Conservation (phyloP, 2,113 vertebrate genomes). For the Bubo scandiacus region DNA sequence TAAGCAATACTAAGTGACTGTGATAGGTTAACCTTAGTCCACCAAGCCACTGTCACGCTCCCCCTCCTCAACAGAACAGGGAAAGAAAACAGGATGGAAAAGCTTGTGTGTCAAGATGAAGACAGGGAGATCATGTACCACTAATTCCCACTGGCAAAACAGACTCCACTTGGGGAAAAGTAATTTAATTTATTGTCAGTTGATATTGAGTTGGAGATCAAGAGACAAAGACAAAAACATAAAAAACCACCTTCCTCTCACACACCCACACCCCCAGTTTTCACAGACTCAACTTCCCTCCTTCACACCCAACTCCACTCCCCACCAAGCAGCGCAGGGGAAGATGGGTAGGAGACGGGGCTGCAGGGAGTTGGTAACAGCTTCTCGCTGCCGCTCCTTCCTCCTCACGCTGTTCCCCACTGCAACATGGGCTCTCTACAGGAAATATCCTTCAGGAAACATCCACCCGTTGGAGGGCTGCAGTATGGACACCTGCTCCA, state of each 20-base stretch:
- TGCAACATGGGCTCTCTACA: accelerated
- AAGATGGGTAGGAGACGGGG: accelerated
- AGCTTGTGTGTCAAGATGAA: background rate
- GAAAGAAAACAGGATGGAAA: background rate
- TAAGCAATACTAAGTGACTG: background rate
- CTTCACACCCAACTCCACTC: background rate
- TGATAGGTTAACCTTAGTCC: background rate
- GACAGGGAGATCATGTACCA: background rate
- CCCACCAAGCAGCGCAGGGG: accelerated
- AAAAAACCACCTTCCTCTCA: background rate
- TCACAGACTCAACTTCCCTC: background rate
- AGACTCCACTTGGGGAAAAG: background rate
- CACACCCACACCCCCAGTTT: accelerated
- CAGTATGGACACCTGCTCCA: background rate
- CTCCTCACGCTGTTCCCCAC: background rate
- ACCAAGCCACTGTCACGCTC: background rate
- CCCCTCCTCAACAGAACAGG: background rate
- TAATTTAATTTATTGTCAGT: background rate
- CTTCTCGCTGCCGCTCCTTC: background rate
- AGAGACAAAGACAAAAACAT: background rate
- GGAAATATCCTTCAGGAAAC: background rate
- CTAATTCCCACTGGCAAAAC: background rate
- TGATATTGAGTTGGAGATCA: background rate
- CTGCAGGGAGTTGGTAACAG: accelerated
- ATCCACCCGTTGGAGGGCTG: background rate